phyloP scores from a whole-genome alignment of 2,797 vertebrate species.

The Discoglossus pictus region DNA sequence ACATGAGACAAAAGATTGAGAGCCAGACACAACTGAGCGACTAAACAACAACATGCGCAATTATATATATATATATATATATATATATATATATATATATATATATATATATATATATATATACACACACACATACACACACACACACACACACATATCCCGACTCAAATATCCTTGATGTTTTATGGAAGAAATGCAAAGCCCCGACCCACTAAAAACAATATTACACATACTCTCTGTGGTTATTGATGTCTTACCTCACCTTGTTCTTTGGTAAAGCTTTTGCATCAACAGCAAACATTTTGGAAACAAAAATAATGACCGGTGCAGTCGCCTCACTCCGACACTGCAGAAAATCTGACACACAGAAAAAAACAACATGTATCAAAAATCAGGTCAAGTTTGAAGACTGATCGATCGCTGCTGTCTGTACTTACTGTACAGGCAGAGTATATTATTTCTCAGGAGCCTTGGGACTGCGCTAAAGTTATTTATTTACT shows the following conservation, averaged over 20 bases:
- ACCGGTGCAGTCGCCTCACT: slow-evolving; percentile 78
- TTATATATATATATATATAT: too few relatives aligned
- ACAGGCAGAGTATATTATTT: slow-evolving; percentile 20
- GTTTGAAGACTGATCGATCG: slow-evolving; percentile 28
- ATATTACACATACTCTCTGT: too few relatives aligned
- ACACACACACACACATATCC: too few relatives aligned
- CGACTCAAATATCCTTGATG: too few relatives aligned
- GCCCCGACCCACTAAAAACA: too few relatives aligned
- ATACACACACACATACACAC: too few relatives aligned
- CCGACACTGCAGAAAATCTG: slow-evolving; percentile 89
- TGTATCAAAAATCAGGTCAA: slow-evolving; percentile 30
- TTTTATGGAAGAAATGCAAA: too few relatives aligned
- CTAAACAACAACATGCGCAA: too few relatives aligned
- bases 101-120: too few relatives aligned
- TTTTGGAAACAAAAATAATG: slow-evolving; percentile 95
- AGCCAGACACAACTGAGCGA: too few relatives aligned
- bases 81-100: too few relatives aligned
- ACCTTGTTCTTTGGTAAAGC: slow-evolving; percentile 85
- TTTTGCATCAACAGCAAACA: slow-evolving; percentile 89
- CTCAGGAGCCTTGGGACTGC: slow-evolving; percentile 8
- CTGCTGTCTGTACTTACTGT: slow-evolving; percentile 27
- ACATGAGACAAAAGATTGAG: too few relatives aligned
- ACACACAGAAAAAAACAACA: slow-evolving; percentile 51
- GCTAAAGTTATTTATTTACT: slow-evolving; percentile 22
- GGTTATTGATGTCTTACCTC: slow-evolving; percentile 83